Evolutionary conservation across 2,888 invertebrate genomes (phyloP).

Genomic region (Drosophila aldrichi): DNA sequence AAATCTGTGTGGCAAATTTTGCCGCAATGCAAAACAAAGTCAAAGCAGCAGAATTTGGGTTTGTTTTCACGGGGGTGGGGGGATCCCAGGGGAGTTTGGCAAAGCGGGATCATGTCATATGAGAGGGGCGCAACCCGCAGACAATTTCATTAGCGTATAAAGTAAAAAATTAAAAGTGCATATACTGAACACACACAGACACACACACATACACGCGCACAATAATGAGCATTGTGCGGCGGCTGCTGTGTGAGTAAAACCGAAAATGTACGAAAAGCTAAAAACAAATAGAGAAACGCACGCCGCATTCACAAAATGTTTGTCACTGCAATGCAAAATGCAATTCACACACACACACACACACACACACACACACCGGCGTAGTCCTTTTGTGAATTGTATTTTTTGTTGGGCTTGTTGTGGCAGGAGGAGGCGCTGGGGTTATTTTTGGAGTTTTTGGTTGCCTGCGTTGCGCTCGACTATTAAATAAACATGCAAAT

Average conservation of each 20-base stretch:
- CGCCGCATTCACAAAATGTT: slow-evolving; percentile 69
- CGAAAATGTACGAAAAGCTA: slow-evolving; percentile 49
- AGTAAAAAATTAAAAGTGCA: slow-evolving; percentile 54
- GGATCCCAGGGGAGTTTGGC: background rate
- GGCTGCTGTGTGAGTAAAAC: slow-evolving; percentile 41
- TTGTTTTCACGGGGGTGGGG: background rate
- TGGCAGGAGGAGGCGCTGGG: background rate
- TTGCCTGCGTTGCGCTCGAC: slow-evolving; percentile 41
- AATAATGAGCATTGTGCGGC: slow-evolving; percentile 46
- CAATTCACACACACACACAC: slow-evolving; percentile 26
- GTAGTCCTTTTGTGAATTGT: slow-evolving; percentile 53
- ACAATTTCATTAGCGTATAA: slow-evolving; percentile 76
- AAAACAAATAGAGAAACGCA: slow-evolving; percentile 59
- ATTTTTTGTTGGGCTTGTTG: slow-evolving; percentile 4
- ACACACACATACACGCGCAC: slow-evolving; percentile 19
- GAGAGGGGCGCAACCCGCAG: slow-evolving; percentile 63
- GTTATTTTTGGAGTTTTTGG: slow-evolving; percentile 9
- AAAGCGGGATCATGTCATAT: slow-evolving; percentile 25
- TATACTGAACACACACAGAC: background rate
- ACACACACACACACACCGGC: slow-evolving; percentile 2
- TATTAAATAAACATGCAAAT: slow-evolving; percentile 82
- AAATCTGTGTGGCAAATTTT: slow-evolving; percentile 64
- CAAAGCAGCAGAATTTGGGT: background rate
- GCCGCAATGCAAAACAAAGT: slow-evolving; percentile 55
- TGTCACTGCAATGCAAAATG: slow-evolving; percentile 68